phyloP scores from a whole-genome alignment of 2,797 vertebrate species.

The Kryptolebias ocellatus region DNA sequence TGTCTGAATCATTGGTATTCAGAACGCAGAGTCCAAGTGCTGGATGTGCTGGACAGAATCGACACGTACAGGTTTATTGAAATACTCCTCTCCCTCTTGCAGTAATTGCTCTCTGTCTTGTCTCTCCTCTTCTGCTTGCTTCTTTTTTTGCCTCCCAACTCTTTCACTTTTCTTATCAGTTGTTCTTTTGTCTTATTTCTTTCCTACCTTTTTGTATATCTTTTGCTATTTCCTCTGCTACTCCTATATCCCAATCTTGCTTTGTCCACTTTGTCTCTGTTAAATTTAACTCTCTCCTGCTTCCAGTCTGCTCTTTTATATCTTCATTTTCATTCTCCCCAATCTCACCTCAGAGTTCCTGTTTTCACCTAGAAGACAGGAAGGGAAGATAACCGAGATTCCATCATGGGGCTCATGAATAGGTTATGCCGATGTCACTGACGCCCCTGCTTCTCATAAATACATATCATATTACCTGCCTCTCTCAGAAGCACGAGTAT shows the following conservation, averaged over 20 bases:
- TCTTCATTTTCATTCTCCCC: conserved; percentile 60
- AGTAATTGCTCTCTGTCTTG: conserved; percentile 67
- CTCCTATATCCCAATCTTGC: conserved; percentile 21
- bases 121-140: conserved; percentile 29
- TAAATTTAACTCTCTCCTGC: conserved; percentile 29
- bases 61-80: conserved; percentile 74
- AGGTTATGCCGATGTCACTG: conserved; percentile 73
- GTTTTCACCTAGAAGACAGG: conserved; percentile 67
- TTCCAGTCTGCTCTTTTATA: conserved; percentile 31
- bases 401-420: conserved; percentile 73
- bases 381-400: conserved; percentile 65
- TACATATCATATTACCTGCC: conserved; percentile 61
- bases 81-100: conserved; percentile 69
- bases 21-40: conserved; percentile 51
- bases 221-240: conserved; percentile 23
- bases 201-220: conserved; percentile 25
- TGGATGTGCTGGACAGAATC: conserved; percentile 64
- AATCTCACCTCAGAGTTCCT: conserved; percentile 34
- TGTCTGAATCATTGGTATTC: conserved; percentile 75
- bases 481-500: conserved; percentile 9
- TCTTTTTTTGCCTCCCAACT: conserved; percentile 38
- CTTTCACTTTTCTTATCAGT: conserved; percentile 33
- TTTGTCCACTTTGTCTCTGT: conserved; percentile 28
- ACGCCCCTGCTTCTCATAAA: conserved; percentile 69
- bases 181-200: conserved; percentile 36